phyloP scores from a whole-genome alignment of 2,113 vertebrate species.

The Oryzias celebensis region DNA sequence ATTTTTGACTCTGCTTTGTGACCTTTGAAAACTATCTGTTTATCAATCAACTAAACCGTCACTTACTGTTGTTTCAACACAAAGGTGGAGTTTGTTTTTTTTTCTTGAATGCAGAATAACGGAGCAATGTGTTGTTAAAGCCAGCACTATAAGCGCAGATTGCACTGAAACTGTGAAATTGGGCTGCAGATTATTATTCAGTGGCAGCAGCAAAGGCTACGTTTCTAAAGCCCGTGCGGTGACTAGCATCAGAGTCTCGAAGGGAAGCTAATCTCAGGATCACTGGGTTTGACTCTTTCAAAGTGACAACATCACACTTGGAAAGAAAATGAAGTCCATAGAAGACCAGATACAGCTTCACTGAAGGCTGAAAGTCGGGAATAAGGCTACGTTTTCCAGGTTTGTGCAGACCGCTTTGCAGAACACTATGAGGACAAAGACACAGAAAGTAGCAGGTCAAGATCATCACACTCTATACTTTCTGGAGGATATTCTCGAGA shows the following conservation, averaged over 20 bases:
- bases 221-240: conserved; percentile 32
- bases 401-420: conserved; percentile 41
- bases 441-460: conserved; percentile 55
- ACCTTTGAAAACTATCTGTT: no score
- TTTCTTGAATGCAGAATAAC: conserved; percentile 36
- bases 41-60: not conserved
- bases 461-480: conserved; percentile 73
- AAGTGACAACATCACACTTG: conserved; percentile 37
- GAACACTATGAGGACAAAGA: conserved; percentile 51
- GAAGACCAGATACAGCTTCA: conserved; percentile 11
- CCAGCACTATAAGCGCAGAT: conserved; percentile 57
- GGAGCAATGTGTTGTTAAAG: conserved; percentile 51
- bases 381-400: conserved; percentile 22
- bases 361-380: not conserved
- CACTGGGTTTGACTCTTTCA: conserved; percentile 46
- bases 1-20: not conserved
- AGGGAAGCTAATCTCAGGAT: conserved; percentile 54
- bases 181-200: conserved; percentile 55
- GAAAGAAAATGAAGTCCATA: conserved; percentile 20
- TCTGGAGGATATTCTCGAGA: conserved; percentile 73
- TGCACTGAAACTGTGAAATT: conserved; percentile 56
- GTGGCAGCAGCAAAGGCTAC: conserved; percentile 43
- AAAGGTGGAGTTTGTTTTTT: conserved; percentile 25
- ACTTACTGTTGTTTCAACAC: conserved; percentile 12
- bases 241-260: conserved; percentile 2